phyloP scores from a whole-genome alignment of 2,888 invertebrate genomes.

The Acanthosepion esculentum region DNA sequence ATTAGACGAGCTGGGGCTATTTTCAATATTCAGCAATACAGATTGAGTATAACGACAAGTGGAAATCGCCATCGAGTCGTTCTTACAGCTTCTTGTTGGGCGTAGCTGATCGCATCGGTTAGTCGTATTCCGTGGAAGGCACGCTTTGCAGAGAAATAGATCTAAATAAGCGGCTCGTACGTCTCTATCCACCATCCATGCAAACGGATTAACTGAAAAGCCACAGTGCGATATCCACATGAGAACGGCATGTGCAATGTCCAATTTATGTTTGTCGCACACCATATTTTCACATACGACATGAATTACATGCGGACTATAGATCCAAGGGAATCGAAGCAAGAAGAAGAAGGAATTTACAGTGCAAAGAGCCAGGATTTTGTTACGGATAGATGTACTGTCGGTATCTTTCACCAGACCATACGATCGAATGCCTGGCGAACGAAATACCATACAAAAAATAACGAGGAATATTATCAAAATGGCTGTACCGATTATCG shows the following conservation, averaged over 20 bases:
- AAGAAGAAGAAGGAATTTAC: background rate
- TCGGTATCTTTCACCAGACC: background rate
- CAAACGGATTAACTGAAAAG: slow-evolving; percentile 1
- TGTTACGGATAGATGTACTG: background rate
- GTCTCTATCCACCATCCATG: slow-evolving; percentile 38
- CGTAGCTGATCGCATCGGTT: background rate
- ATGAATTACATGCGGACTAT: background rate
- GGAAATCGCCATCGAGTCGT: background rate
- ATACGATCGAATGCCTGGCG: background rate
- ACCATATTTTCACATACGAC: background rate
- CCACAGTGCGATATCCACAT: slow-evolving; percentile 37
- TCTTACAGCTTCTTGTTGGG: background rate
- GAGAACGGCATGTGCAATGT: background rate
- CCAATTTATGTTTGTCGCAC: background rate
- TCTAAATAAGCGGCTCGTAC: background rate
- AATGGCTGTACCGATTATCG: background rate
- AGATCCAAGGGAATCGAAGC: slow-evolving; percentile 40
- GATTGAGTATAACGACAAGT: background rate
- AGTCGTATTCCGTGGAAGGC: background rate
- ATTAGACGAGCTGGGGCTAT: background rate
- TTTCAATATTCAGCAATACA: background rate
- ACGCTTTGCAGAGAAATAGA: background rate
- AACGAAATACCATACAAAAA: background rate
- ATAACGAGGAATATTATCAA: slow-evolving; percentile 24
- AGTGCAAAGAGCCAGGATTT: background rate